Evolutionary conservation across 2,113 vertebrate species (phyloP), one percentile per base, ranked within the genome.

Genomic region (Myiopsitta monachus): DNA sequence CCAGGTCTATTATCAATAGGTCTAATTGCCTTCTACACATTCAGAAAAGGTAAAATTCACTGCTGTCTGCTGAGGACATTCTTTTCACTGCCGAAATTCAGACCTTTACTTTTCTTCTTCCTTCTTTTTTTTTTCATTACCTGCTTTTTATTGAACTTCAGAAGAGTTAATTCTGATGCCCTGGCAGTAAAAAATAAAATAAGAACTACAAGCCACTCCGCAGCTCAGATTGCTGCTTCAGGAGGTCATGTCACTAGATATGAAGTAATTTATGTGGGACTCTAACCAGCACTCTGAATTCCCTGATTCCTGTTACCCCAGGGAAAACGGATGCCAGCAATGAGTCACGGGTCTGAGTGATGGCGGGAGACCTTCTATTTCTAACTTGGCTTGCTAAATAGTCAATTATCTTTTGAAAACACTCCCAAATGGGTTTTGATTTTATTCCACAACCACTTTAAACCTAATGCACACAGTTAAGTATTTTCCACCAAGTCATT

Each of bases 241-340:
- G 70, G 82, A 85, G 70, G 44, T 87, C 78, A 47, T 62, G 75
- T 85, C 78, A 85, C 41, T 59, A 87, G 70, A 82, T 83, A 90
- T 27, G 70, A 91, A 84, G 49, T 72, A 73, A 89, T 87, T 94
- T 79, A 87, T 73, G 57, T 79, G 79, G 57, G 66, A 72, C 52
- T 94, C 49, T 62, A 85, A 91, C n/a, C 44, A 90, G 54, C 70
- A 76, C 66, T 91, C 75, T 85, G 39, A 92, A 80, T 90, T 89
- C 39, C 44, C 49, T 63, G 44, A 57, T 92, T 77, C 44, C 59
- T 70, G 14, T 77, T 83, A 62, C 38, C 27, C 38, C 18, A 85
- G 51, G 82, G 38, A 90, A 91, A 86, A 83, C 5, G 41, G 19
- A 76, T 87, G 59, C 41, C 70, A 83, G 68, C 72, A 78, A 57